These are phyloP conservation scores for Tichodroma muraria DNA, from an alignment of 2,113 vertebrate genomes.

Conservation along the genomic window DNA sequence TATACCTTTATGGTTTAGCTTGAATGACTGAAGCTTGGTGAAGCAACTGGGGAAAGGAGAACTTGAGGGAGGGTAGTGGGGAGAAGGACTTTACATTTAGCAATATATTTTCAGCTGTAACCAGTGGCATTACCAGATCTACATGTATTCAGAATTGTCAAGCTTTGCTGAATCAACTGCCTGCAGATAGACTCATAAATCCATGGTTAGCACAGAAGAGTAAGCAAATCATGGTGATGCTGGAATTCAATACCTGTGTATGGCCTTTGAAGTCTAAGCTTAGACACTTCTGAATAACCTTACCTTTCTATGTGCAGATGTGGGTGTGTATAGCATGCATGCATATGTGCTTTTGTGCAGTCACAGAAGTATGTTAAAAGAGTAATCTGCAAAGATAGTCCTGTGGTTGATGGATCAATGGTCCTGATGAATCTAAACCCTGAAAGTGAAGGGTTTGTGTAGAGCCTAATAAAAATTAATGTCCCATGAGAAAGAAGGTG, in stretches of 20 bases:
- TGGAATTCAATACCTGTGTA: background rate
- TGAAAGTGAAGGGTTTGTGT: background rate
- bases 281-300: background rate
- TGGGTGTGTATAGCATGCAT: background rate
- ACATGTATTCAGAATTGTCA: background rate
- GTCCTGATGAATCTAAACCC: background rate
- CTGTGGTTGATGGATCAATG: fast-evolving
- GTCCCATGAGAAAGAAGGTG: background rate
- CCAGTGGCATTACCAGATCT: background rate
- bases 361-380: background rate
- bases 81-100: background rate
- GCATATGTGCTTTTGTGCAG: background rate
- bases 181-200: background rate
- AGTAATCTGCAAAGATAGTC: background rate
- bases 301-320: background rate
- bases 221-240: background rate
- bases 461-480: background rate
- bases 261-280: background rate
- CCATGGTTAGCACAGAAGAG: background rate
- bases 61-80: background rate
- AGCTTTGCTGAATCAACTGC: background rate
- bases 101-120: background rate
- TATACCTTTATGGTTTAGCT: background rate
- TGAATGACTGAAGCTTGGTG: background rate
- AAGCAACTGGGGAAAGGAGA: background rate